Conservation (phyloP, 1,140 invertebrate species). For the Aethina tumida region DNA sequence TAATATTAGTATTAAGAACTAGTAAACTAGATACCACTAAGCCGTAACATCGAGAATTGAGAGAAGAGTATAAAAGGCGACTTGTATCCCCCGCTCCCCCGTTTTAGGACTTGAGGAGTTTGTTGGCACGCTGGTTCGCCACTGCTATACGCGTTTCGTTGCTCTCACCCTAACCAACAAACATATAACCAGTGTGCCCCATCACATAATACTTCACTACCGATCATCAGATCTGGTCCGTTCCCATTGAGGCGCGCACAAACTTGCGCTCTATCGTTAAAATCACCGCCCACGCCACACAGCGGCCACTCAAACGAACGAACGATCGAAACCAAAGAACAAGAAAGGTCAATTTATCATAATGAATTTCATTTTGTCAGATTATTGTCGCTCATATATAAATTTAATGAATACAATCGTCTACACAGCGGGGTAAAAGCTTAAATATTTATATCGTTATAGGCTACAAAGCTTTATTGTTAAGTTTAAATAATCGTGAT, state of each 20-base stretch:
- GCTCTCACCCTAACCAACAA: slow-evolving; percentile 57
- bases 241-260: too few relatives aligned
- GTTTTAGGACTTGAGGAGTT: slow-evolving; percentile 65
- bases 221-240: slow-evolving; percentile 8
- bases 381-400: slow-evolving; percentile 7
- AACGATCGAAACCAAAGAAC: too few relatives aligned
- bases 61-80: slow-evolving; percentile 31
- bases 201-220: slow-evolving; percentile 12
- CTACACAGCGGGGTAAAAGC: too few relatives aligned
- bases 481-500: slow-evolving; percentile 5
- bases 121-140: slow-evolving; percentile 69
- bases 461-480: too few relatives aligned
- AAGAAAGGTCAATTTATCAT: neutral
- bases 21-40: slow-evolving; percentile 22
- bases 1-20: slow-evolving; percentile 4
- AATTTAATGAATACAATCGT: too few relatives aligned
- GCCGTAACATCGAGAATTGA: slow-evolving; percentile 32
- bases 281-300: neutral
- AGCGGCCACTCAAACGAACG: slow-evolving; percentile 2
- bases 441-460: too few relatives aligned
- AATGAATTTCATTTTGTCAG: neutral
- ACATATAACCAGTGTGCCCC: slow-evolving; percentile 28
- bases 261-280: neutral
- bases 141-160: slow-evolving; percentile 73
- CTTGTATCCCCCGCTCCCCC: slow-evolving; percentile 20